Base-by-base conservation (phyloP, 2,113 vertebrate genomes). In the Calonectris borealis region DNA sequence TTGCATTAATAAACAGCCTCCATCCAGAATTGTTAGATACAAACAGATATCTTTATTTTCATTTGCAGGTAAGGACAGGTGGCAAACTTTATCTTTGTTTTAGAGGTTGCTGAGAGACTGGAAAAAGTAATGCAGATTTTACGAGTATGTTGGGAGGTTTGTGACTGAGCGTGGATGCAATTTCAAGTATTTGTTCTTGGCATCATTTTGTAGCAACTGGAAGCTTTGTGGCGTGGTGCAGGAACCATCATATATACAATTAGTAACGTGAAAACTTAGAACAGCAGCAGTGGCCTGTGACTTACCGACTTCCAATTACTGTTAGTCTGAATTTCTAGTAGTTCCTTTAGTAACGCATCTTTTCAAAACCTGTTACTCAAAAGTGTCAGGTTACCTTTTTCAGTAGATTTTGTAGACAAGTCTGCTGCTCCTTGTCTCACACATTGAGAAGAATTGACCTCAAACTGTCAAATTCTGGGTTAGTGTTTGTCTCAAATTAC, bases 41-140 rank as follows among this genome's bases (percentile, higher is more conserved):
- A 36, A 99, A 99, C 96, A 99, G 99, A 76, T 99, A 99, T 65
- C 99, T 99, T n/a, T 99, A 99, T 97, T 99, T 99, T 72, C 99
- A 99, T 93, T 97, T 99, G 60, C 99, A 99, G 98, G 99, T 99
- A 96, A 92, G 98, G 54, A 34, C 16, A 10, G 16, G 14, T 51
- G 18, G 17, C 32, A 77, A 3, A 32, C 19, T 38, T 71, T 17
- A 12, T 52, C 17, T 73, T 69, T 86, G 10, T 32, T 52, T 73
- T 60, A 61, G 55, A 34, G 60, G 27, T 68, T 55, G 58, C 22
- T 44, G 49, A 86, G 44, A 81, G 32, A 48, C 42, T 40, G 40
- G 27, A 29, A 48, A 81, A 76, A 68, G 6, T 22, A 46, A 9
- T 13, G 34, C 46, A 29, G 29, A 20, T 62, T 60, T 92, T 55